A percentile compares a stretch with the other conserved stretches of the same genome.
Evolutionary conservation across 1,140 invertebrate genomes (phyloP).

Genomic region (Lordiphosa clarofinis): DNA sequence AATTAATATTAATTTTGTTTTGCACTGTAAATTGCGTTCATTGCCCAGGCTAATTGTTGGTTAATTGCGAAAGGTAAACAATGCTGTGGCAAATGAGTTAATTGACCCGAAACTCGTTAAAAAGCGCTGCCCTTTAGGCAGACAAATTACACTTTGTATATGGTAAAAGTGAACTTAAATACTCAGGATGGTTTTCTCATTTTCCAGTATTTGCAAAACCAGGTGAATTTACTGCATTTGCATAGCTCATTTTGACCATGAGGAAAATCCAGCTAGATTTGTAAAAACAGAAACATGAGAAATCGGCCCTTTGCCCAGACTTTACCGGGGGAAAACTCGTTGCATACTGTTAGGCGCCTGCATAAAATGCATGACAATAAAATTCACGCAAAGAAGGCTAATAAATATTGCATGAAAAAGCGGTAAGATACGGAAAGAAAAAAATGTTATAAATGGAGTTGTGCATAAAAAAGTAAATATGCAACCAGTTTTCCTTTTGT

Average conservation of each 20-base stretch:
- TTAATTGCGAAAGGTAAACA: slow-evolving; percentile 30
- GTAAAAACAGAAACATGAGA: no score
- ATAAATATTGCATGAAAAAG: slow-evolving; percentile 40
- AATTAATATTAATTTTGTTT: slow-evolving; percentile 35
- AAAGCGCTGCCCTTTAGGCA: background rate
- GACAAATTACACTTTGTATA: background rate
- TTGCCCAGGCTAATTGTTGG: slow-evolving; percentile 30
- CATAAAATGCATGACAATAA: slow-evolving; percentile 24
- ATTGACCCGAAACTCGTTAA: slow-evolving; percentile 22
- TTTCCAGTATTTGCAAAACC: no score
- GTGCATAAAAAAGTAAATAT: slow-evolving; percentile 27
- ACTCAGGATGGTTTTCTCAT: background rate
- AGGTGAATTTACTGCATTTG: no score
- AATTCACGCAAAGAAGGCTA: slow-evolving; percentile 16
- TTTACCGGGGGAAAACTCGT: background rate
- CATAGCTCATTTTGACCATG: no score
- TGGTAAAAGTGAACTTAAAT: slow-evolving; percentile 21
- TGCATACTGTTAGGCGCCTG: slow-evolving; percentile 14
- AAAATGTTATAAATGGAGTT: slow-evolving; percentile 16
- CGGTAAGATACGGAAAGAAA: slow-evolving; percentile 15
- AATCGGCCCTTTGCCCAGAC: background rate
- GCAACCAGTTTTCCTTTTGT: slow-evolving; percentile 4
- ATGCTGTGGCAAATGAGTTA: slow-evolving; percentile 28
- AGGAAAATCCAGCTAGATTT: no score
- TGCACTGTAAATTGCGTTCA: slow-evolving; percentile 20